Evolutionary conservation across 1,140 invertebrate genomes (phyloP).

Genomic region (Euwallacea similis): DNA sequence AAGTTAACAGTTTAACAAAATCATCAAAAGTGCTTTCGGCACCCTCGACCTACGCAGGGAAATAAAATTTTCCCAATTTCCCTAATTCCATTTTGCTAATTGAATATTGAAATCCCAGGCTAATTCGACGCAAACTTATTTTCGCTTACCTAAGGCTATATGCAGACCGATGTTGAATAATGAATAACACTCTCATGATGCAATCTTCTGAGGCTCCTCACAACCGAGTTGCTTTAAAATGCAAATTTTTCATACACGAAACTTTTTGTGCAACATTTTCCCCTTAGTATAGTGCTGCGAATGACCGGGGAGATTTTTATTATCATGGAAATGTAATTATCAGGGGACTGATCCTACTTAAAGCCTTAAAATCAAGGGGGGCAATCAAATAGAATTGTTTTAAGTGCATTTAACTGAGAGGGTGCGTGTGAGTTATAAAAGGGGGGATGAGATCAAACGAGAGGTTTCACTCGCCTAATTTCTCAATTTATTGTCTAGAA

Average conservation of each 20-base stretch:
- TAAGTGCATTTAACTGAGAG: conserved; percentile 12
- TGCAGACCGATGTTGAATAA: conserved; percentile 23
- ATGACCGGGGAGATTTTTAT: conserved; percentile 1
- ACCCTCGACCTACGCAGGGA: neutral
- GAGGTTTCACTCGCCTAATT: neutral
- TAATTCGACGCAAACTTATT: conserved; percentile 15
- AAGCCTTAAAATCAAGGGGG: conserved; percentile 7
- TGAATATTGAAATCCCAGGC: conserved; percentile 9
- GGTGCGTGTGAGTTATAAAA: neutral
- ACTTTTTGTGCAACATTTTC: conserved; percentile 7
- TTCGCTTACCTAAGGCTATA: conserved; percentile 12
- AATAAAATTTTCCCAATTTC: conserved; percentile 5
- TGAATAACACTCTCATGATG: conserved; percentile 13
- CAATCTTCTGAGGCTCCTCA: conserved; percentile 13
- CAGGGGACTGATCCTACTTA: conserved; percentile 18
- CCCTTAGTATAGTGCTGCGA: neutral
- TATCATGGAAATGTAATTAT: conserved; percentile 18
- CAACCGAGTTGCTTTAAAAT: conserved; percentile 10
- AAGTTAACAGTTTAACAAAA: conserved; percentile 1
- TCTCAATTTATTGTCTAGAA: neutral
- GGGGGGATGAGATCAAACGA: neutral
- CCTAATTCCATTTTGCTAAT: conserved; percentile 10
- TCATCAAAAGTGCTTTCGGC: conserved; percentile 5
- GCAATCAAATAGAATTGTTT: conserved; percentile 21
- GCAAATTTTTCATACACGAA: conserved; percentile 12